A percentile compares a stretch with the other conserved stretches of the same genome.
These are phyloP conservation scores for Turdus rufiventris DNA, from an alignment of 2,113 vertebrate species.

Conservation along the genomic window DNA sequence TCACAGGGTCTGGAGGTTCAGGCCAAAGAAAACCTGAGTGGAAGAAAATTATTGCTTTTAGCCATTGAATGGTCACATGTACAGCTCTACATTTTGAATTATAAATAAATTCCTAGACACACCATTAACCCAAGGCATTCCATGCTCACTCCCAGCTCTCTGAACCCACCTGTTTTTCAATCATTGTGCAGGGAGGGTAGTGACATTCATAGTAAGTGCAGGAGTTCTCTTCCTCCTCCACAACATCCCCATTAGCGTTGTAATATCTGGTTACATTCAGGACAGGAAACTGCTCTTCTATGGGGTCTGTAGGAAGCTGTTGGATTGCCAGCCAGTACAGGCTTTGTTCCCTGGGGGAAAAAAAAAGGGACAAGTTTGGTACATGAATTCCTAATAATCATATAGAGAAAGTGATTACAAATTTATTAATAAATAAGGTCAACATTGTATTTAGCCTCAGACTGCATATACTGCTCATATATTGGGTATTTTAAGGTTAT, in stretches of 20 bases:
- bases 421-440: not conserved
- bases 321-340: constrained; percentile 98
- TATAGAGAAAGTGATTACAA: not conserved
- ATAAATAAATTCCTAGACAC: not conserved
- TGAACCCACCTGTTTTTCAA: constrained; percentile 90
- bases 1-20: not conserved
- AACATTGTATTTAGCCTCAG: not conserved
- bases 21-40: not conserved
- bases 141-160: not conserved
- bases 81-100: not conserved
- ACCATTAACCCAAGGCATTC: not conserved
- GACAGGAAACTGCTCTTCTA: constrained; percentile 96
- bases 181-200: constrained; percentile 96
- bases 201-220: constrained; percentile 99
- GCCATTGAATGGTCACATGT: rapidly evolving
- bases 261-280: constrained; percentile 94
- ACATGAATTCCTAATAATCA: not conserved
- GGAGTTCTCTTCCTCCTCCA: constrained; percentile 95
- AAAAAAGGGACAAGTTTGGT: not conserved
- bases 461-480: not conserved
- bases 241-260: constrained; percentile 96
- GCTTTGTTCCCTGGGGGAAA: constrained; percentile 87
- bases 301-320: constrained; percentile 95
- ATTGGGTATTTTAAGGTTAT: not conserved
- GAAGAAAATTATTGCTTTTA: not conserved